These are phyloP conservation scores for Liposcelis brunnea DNA, from an alignment of 2,888 invertebrate genomes.

Conservation along the genomic window DNA sequence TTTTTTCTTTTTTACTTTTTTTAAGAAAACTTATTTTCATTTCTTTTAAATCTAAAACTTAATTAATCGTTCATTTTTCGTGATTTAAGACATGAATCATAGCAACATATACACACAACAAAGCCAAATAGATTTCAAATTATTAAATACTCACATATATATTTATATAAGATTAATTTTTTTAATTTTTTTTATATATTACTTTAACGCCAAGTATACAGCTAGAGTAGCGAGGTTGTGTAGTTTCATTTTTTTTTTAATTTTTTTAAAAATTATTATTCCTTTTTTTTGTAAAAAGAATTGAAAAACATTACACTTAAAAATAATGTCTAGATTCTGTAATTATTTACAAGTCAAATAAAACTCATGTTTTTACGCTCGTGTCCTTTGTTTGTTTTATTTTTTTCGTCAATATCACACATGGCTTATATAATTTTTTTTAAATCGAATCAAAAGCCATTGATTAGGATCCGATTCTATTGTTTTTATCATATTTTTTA, in stretches of 20 bases:
- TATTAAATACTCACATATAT: constrained; percentile 14
- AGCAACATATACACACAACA: constrained; percentile 16
- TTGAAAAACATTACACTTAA: neutral
- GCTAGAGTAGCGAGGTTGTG: constrained; percentile 10
- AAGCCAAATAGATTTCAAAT: constrained; percentile 6
- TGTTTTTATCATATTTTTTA: too few species aligned
- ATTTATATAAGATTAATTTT: constrained; percentile 12
- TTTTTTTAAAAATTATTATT: constrained; percentile 8
- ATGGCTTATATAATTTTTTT: too few species aligned
- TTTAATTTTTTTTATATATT: constrained; percentile 8
- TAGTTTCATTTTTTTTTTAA: constrained; percentile 7
- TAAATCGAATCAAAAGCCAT: too few species aligned
- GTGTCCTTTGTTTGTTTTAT: constrained; percentile 9
- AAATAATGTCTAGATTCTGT: constrained; percentile 1
- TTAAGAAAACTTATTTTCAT: too few species aligned
- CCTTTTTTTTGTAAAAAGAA: constrained; percentile 8
- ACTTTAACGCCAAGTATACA: constrained; percentile 10
- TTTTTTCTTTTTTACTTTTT: too few species aligned
- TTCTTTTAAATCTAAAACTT: too few species aligned
- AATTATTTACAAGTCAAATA: constrained; percentile 6
- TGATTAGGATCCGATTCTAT: too few species aligned
- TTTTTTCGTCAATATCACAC: constrained; percentile 22
- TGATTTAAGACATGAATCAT: neutral
- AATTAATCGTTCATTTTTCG: too few species aligned
- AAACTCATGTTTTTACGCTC: constrained; percentile 12